Conservation (phyloP, 2,888 invertebrate genomes). For the Pandemis heparana region DNA sequence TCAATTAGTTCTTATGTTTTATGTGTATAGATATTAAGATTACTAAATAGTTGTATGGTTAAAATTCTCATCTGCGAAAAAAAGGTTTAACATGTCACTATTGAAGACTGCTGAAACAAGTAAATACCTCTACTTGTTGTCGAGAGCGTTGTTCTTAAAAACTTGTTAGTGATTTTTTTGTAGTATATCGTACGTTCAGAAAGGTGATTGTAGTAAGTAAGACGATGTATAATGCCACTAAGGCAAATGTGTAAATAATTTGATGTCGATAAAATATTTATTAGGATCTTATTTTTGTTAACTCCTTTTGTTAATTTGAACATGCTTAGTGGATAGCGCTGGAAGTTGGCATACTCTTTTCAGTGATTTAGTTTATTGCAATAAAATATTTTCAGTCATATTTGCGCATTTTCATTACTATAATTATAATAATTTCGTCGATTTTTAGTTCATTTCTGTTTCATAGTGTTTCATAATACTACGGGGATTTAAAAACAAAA, state of each 20-base stretch:
- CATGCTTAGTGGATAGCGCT: conserved; percentile 68
- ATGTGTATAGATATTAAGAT: background rate
- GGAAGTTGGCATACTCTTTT: conserved; percentile 72
- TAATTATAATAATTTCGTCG: too few relatives aligned
- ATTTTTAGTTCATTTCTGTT: too few relatives aligned
- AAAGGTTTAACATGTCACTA: conserved; percentile 22
- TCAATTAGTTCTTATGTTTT: background rate
- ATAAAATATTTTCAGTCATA: conserved; percentile 78
- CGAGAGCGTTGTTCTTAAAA: conserved; percentile 30
- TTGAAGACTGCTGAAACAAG: conserved; percentile 38
- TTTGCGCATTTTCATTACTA: conserved; percentile 39
- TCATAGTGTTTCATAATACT: too few relatives aligned
- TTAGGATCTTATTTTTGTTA: conserved; percentile 67
- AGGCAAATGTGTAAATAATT: conserved; percentile 77
- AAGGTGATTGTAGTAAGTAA: conserved; percentile 74
- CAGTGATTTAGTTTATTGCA: conserved; percentile 80
- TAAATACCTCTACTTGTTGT: conserved; percentile 13
- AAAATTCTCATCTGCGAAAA: background rate
- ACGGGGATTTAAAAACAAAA: too few relatives aligned
- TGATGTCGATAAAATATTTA: conserved; percentile 56
- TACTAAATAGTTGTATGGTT: background rate
- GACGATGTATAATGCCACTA: conserved; percentile 65
- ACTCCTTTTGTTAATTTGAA: conserved; percentile 68
- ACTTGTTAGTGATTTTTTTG: conserved; percentile 49
- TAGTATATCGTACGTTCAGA: conserved; percentile 51